Conservation (phyloP, 1,140 invertebrate genomes). For the Diploscapter pachys region DNA sequence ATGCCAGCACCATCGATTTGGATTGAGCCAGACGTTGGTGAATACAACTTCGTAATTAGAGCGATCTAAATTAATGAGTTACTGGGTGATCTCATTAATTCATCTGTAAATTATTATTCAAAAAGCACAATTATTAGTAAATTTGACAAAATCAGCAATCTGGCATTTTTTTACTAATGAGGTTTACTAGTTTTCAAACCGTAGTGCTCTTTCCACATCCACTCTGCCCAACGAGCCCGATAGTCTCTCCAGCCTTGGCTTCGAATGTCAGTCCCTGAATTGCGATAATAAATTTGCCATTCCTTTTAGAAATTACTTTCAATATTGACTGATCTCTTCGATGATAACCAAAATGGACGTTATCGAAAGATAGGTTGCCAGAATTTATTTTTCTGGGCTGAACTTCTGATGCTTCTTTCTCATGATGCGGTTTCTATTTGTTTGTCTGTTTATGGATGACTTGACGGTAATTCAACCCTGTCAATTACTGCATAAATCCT, state of each 20-base stretch:
- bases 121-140: too few relatives aligned
- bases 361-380: too few relatives aligned
- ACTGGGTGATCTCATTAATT: too few relatives aligned
- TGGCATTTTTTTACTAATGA: conserved; percentile 30
- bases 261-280: conserved; percentile 75
- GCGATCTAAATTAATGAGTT: neutral
- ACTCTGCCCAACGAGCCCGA: conserved; percentile 74
- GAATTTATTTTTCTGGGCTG: too few relatives aligned
- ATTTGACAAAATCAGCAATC: conserved; percentile 26
- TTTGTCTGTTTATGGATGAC: too few relatives aligned
- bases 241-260: conserved; percentile 82
- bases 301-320: too few relatives aligned
- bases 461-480: neutral
- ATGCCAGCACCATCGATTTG: conserved; percentile 42
- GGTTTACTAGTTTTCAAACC: conserved; percentile 28
- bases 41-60: conserved; percentile 10
- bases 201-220: conserved; percentile 45
- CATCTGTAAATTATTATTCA: too few relatives aligned
- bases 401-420: too few relatives aligned
- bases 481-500: conserved; percentile 9
- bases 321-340: too few relatives aligned
- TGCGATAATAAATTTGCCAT: too few relatives aligned
- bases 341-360: too few relatives aligned
- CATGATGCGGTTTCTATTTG: too few relatives aligned
- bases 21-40: conserved; percentile 15